phyloP scores from a whole-genome alignment of 2,888 invertebrate species.

The Drosophila leonis region DNA sequence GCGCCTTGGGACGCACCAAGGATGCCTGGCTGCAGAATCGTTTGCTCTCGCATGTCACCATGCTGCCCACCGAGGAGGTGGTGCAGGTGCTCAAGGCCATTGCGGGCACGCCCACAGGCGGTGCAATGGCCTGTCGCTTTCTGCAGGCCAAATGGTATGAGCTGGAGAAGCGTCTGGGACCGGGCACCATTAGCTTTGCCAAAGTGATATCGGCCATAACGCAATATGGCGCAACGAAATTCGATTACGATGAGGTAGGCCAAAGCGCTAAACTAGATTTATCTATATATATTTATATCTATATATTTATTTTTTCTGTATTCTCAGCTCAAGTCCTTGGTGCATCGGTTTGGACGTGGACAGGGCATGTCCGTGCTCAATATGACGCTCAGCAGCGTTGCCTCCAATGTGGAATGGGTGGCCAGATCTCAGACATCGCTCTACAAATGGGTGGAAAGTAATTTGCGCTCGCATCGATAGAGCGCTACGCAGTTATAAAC shows the following conservation, averaged over 20 bases:
- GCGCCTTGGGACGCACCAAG: constrained; percentile 85
- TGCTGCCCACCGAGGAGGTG: constrained; percentile 85
- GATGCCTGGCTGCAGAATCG: constrained; percentile 86
- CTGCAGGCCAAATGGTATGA: constrained; percentile 86
- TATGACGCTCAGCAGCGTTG: constrained; percentile 85
- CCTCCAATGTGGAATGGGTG: constrained; percentile 86
- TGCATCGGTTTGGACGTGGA: constrained; percentile 86
- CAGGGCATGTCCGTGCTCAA: constrained; percentile 85
- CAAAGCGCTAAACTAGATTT: no score
- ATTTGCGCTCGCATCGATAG: constrained; percentile 83
- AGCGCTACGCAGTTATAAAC: constrained; percentile 16
- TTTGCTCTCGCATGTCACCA: constrained; percentile 85
- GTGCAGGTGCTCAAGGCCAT: constrained; percentile 86
- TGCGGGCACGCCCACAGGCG: constrained; percentile 85
- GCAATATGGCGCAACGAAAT: constrained; percentile 85
- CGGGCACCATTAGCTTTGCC: constrained; percentile 85
- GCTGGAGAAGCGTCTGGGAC: constrained; percentile 84
- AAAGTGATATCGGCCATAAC: constrained; percentile 86
- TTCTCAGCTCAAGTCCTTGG: constrained; percentile 84
- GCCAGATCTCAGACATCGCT: constrained; percentile 84
- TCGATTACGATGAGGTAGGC: constrained; percentile 85
- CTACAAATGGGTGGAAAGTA: constrained; percentile 85
- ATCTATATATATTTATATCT: not conserved
- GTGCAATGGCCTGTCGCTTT: constrained; percentile 85
- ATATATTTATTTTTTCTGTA: not conserved